A percentile compares a stretch with the other conserved stretches of the same genome.
Conservation (phyloP, 1,140 invertebrate genomes). For the Trichonephila clavata region DNA sequence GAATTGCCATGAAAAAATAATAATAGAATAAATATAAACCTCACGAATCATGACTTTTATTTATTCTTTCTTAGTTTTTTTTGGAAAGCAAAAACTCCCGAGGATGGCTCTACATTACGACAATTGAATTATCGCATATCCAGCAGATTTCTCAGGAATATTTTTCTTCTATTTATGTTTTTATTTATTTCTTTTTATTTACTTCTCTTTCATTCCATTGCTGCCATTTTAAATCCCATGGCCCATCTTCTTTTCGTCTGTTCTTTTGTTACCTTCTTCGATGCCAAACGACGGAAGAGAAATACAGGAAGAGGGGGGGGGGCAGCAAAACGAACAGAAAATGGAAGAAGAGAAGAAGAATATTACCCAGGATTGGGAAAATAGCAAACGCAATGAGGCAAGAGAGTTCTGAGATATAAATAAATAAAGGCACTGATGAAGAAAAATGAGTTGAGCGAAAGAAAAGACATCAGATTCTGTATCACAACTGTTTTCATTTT, state of each 20-base stretch:
- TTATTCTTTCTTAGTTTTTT: neutral
- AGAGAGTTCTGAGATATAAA: neutral
- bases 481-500: conserved; percentile 32
- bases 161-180: neutral
- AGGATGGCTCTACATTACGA: conserved; percentile 41
- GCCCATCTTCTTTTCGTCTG: conserved; percentile 22
- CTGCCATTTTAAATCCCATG: conserved; percentile 42
- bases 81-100: neutral
- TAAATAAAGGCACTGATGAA: conserved; percentile 25
- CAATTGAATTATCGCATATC: conserved; percentile 59
- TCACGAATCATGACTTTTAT: neutral
- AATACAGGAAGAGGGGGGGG: neutral
- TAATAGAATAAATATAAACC: conserved; percentile 21
- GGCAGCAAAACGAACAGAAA: neutral
- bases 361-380: neutral
- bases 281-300: conserved; percentile 48
- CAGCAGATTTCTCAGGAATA: conserved; percentile 1
- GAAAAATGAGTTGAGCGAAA: neutral
- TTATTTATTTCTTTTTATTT: conserved; percentile 40
- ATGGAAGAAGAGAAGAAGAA: neutral
- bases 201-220: conserved; percentile 15
- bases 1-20: conserved; percentile 17
- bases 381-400: conserved; percentile 14
- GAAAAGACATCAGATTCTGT: conserved; percentile 27
- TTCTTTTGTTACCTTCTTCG: neutral